These are phyloP conservation scores for Phoxinus phoxinus DNA, from an alignment of 2,113 vertebrate species.

Conservation along the genomic window DNA sequence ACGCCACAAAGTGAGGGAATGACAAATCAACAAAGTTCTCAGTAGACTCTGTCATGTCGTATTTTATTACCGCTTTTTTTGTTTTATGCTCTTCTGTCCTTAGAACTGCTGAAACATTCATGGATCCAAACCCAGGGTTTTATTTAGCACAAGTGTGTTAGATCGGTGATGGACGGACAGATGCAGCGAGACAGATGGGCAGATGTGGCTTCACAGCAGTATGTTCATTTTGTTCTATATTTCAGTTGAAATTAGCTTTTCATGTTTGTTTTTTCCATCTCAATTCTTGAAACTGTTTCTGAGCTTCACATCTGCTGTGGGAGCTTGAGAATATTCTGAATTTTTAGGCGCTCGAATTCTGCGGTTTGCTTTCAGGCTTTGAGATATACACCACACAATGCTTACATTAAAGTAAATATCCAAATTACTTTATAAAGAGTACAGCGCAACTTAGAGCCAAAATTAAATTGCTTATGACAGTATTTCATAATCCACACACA, in stretches of 20 bases:
- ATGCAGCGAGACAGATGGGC: slow-evolving; percentile 75
- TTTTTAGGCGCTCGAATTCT: background rate
- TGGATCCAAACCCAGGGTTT: background rate
- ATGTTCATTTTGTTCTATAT: slow-evolving; percentile 69
- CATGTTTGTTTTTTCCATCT: slow-evolving; percentile 47
- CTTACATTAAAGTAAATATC: slow-evolving; percentile 10
- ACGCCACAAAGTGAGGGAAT: background rate
- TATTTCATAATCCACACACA: slow-evolving; percentile 6
- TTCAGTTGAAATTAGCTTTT: slow-evolving; percentile 74
- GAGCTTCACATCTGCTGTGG: slow-evolving; percentile 42
- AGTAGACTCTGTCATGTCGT: background rate
- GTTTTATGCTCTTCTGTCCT: background rate
- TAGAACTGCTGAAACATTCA: background rate
- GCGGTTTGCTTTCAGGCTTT: background rate
- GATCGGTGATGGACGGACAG: slow-evolving; percentile 68
- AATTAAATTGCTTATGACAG: background rate
- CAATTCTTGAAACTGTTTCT: slow-evolving; percentile 59
- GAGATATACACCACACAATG: background rate
- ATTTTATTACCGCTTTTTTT: background rate
- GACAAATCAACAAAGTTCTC: background rate
- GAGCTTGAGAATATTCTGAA: slow-evolving; percentile 43
- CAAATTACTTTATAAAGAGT: slow-evolving; percentile 29
- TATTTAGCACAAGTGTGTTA: background rate
- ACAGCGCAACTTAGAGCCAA: background rate
- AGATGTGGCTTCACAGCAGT: slow-evolving; percentile 70